Base-by-base conservation (phyloP, 30 jellyfish, hydroid and myxozoan species). In the Pelagia noctiluca region DNA sequence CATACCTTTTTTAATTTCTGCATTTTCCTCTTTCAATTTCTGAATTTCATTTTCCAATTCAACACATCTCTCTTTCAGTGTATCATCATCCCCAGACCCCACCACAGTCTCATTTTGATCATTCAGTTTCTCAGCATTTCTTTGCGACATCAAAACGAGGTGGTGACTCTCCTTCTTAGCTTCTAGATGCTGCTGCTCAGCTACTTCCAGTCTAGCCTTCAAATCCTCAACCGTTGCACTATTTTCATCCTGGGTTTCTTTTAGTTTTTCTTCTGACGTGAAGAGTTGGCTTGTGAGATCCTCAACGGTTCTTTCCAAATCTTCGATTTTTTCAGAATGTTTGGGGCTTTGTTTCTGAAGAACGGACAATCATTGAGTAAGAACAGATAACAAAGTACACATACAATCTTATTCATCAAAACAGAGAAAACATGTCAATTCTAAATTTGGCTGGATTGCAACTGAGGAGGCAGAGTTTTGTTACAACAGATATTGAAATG, bases 181-280 rank as follows among this genome's bases (percentile, higher is more conserved):
- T 21, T 50, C 73, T 19, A 74, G 62, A 19, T 22, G 12, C 21
- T 52, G 36, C 33, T 65, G 70, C 33, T 76, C 86, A 3, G 74
- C 64, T 13, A 66, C 94, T 42, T 63, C 94, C 50, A 65, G 66
- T 83, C 42, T 10, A 29, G 10, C n/a, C 33, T 46, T 67, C n/a
- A 89, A 52, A 49, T 89, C 97, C 1, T 50, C 79, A n/a, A 83
- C 50, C 62, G 69, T 85, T 10, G 38, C 76, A 22, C 78, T 91
- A 4, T 75, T 28, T 23, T 71, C 90, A 24, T 52, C 60, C 63
- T 83, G 73, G 2, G 80, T 31, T 25, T 78, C 61, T 66, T 76
- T 77, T 10, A 91, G 75, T 32, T 65, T 91, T 48, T 85, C 96
- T 77, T 91, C 96, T 0, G 98, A 91, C 22, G 53, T 64, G 64